Evolutionary conservation across 2,113 vertebrate genomes (phyloP), one percentile per base, ranked within the genome.

Genomic region (Corythoichthys intestinalis): DNA sequence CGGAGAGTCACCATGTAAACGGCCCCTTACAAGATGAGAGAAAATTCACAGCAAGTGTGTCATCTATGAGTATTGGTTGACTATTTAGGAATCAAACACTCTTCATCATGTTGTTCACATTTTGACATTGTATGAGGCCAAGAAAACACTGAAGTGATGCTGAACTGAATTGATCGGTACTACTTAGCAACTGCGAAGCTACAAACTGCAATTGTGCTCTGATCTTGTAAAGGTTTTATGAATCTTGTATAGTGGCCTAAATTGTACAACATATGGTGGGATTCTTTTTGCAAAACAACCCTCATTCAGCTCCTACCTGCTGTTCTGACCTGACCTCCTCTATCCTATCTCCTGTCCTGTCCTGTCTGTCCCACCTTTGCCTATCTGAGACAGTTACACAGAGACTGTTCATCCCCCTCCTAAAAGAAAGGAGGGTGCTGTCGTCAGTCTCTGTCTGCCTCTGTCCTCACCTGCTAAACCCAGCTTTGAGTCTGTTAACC

Each of bases 401-500:
- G 85, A 88, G 86, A 88, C 67, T 73, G 67, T 79, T 78, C 56
- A 50, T 20, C 37, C 71, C 82, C 85, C 84, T 84, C 83, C 78
- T 61, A 80, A 84, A 78, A 86, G 85, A 77, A 69, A 80, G 87
- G 76, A 76, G 75, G 88, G 78, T 62, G 28, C 79, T 80, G 84
- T 88, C 82, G 71, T 49, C 86, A 84, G 87, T 79, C 87, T 89
- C 82, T 85, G 79, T 85, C 80, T 87, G 77, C 73, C 78, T 81
- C 87, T 85, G 82, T 83, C 69, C 71, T 69, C 20, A 20, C 61
- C 68, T 66, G 72, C 82, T 85, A 65, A 20, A 70, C 78, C 84
- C 57, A 17, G 86, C 88, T 86, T 87, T 82, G 79, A 82, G 88
- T 87, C 75, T 80, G 83, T 86, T 91, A 92, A 91, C 89, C 82